phyloP scores from a whole-genome alignment of 2,888 invertebrate species.

The Cephus runcator region DNA sequence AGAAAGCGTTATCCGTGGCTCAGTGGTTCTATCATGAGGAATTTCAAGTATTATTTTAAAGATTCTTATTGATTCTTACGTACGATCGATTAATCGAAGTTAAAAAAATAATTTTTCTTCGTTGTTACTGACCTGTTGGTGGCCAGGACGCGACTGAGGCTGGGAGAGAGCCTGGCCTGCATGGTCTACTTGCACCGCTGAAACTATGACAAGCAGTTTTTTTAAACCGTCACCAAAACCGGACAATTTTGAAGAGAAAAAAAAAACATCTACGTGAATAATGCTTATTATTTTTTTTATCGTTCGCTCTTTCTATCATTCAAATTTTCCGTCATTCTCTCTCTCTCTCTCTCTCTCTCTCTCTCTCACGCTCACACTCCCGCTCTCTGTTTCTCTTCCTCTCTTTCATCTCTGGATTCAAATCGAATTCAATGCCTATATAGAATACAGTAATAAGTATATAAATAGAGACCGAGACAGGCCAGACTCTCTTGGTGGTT shows the following conservation, averaged over 20 bases:
- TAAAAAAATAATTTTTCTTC: constrained; percentile 38
- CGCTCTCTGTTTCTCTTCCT: too few relatives aligned
- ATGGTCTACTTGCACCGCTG: constrained; percentile 65
- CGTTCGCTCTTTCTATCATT: too few relatives aligned
- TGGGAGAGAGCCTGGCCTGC: constrained; percentile 65
- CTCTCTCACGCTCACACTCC: background rate
- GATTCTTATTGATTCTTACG: background rate
- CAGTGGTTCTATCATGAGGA: background rate
- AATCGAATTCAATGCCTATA: too few relatives aligned
- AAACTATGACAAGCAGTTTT: constrained; percentile 62
- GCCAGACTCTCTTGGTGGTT: constrained; percentile 17
- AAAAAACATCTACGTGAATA: constrained; percentile 18
- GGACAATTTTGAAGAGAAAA: constrained; percentile 18
- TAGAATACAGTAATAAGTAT: too few relatives aligned
- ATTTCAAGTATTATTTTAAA: background rate
- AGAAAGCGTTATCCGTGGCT: too few relatives aligned
- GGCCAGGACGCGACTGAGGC: constrained; percentile 64
- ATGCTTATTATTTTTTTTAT: too few relatives aligned
- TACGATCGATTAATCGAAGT: too few relatives aligned
- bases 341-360: constrained; percentile 4
- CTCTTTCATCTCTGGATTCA: too few relatives aligned
- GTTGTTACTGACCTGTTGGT: constrained; percentile 64
- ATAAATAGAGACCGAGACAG: constrained; percentile 14
- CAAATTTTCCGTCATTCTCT: background rate
- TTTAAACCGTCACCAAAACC: constrained; percentile 52